These are phyloP conservation scores for Pristionchus exspectatus DNA, from an alignment of 2,888 invertebrate genomes.

Conservation along the genomic window DNA sequence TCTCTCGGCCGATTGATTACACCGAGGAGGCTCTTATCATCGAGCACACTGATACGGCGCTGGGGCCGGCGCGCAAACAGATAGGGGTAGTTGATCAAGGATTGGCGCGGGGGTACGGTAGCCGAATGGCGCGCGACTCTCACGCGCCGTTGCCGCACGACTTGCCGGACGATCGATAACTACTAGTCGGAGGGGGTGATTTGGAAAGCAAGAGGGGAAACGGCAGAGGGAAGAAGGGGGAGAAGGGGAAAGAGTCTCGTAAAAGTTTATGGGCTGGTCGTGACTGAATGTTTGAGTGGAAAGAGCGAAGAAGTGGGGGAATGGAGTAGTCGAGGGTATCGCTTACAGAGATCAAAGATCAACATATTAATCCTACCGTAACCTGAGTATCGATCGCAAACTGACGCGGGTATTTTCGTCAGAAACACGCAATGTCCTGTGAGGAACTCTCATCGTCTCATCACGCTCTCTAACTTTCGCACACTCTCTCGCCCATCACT, in stretches of 20 bases:
- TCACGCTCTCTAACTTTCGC: slow-evolving; percentile 5
- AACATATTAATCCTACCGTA: neutral
- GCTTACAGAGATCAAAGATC: slow-evolving; percentile 14
- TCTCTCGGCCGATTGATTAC: neutral
- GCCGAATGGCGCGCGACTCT: neutral
- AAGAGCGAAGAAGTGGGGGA: neutral
- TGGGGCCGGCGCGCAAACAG: neutral
- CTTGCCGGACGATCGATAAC: neutral
- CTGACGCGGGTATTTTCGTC: neutral
- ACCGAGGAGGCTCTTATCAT: neutral
- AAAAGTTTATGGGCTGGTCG: slow-evolving; percentile 53
- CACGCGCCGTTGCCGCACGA: neutral
- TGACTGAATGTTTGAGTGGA: slow-evolving; percentile 53
- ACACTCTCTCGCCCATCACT: slow-evolving; percentile 18
- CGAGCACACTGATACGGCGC: neutral
- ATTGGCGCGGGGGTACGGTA: neutral
- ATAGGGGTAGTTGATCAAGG: neutral
- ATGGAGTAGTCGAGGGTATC: neutral
- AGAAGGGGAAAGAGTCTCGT: slow-evolving; percentile 42
- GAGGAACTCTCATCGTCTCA: neutral
- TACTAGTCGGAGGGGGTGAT: slow-evolving; percentile 2
- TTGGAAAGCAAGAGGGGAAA: neutral
- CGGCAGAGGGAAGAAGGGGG: slow-evolving; percentile 1
- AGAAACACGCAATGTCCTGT: neutral
- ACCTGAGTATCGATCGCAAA: neutral